phyloP scores from a whole-genome alignment of 2,888 invertebrate species.

The Rapana venosa region DNA sequence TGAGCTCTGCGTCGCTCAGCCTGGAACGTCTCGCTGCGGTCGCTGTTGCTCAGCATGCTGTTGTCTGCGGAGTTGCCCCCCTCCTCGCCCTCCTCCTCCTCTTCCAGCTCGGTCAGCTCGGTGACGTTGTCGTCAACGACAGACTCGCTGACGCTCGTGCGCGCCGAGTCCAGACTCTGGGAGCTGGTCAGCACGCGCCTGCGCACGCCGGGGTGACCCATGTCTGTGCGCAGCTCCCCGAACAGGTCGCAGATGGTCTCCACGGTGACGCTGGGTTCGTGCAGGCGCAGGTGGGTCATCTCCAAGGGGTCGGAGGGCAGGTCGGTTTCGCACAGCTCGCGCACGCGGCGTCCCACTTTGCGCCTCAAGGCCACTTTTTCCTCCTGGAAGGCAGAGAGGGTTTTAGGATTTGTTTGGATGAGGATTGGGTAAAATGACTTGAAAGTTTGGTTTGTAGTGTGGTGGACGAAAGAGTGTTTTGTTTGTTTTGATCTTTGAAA shows the following conservation, averaged over 20 bases:
- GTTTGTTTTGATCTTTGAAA: too few relatives aligned
- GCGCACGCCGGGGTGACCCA: conserved; percentile 25
- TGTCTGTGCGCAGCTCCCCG: conserved; percentile 58
- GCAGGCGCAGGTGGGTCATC: conserved; percentile 50
- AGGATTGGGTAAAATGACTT: too few relatives aligned
- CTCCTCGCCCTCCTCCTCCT: conserved; percentile 26
- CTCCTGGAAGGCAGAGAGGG: conserved; percentile 48
- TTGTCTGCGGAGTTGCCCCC: conserved; percentile 28
- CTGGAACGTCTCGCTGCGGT: conserved; percentile 60
- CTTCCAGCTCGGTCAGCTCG: conserved; percentile 54
- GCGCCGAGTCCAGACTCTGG: conserved; percentile 51
- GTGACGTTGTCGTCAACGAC: conserved; percentile 56
- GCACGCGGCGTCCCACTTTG: conserved; percentile 66
- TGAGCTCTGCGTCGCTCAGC: conserved; percentile 49
- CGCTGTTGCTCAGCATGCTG: conserved; percentile 64
- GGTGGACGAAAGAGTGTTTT: too few relatives aligned
- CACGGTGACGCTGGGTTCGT: conserved; percentile 65
- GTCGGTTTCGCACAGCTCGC: conserved; percentile 68
- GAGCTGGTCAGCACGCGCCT: not conserved
- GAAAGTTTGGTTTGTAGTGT: too few relatives aligned
- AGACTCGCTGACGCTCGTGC: conserved; percentile 52
- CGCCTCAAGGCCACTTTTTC: conserved; percentile 71
- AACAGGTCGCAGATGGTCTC: conserved; percentile 70
- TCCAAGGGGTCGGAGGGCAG: conserved; percentile 49
- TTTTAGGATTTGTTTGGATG: too few relatives aligned